A percentile compares a stretch with the other conserved stretches of the same genome.
phyloP scores from a whole-genome alignment of 1,140 invertebrate genomes.

The Pygmarrhopalites habei region DNA sequence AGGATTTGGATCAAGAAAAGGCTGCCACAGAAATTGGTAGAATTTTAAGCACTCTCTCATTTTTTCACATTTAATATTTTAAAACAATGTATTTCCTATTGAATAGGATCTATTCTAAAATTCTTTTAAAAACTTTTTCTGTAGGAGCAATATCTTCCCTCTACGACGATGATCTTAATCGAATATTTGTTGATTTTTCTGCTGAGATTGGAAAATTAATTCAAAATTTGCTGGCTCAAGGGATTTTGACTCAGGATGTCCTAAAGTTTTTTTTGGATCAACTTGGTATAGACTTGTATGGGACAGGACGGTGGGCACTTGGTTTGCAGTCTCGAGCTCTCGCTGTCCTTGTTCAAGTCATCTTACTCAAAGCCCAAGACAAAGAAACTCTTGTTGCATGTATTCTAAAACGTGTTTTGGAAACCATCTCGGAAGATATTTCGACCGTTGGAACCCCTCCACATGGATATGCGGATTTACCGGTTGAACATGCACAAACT shows the following conservation, averaged over 20 bases:
- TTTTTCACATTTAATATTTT: neutral
- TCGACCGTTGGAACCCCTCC: slow-evolving; percentile 44
- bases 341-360: slow-evolving; percentile 66
- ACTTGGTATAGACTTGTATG: slow-evolving; percentile 63
- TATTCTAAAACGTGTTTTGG: slow-evolving; percentile 82
- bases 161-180: slow-evolving; percentile 59
- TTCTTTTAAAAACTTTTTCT: slow-evolving; percentile 16
- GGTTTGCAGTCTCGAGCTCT: slow-evolving; percentile 79
- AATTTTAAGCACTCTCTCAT: neutral
- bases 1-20: slow-evolving; percentile 77
- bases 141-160: slow-evolving; percentile 65
- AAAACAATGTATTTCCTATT: neutral
- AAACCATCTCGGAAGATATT: slow-evolving; percentile 76
- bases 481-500: slow-evolving; percentile 91
- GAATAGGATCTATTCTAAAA: neutral
- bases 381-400: slow-evolving; percentile 79
- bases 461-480: slow-evolving; percentile 63
- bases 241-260: slow-evolving; percentile 57
- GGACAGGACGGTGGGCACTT: slow-evolving; percentile 62
- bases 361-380: slow-evolving; percentile 65
- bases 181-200: slow-evolving; percentile 70
- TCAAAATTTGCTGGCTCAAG: slow-evolving; percentile 71
- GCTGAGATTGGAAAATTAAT: slow-evolving; percentile 69
- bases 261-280: slow-evolving; percentile 66
- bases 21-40: slow-evolving; percentile 67